Evolutionary conservation across 2,888 invertebrate species (phyloP).

Genomic region (Aphodius sticticus): DNA sequence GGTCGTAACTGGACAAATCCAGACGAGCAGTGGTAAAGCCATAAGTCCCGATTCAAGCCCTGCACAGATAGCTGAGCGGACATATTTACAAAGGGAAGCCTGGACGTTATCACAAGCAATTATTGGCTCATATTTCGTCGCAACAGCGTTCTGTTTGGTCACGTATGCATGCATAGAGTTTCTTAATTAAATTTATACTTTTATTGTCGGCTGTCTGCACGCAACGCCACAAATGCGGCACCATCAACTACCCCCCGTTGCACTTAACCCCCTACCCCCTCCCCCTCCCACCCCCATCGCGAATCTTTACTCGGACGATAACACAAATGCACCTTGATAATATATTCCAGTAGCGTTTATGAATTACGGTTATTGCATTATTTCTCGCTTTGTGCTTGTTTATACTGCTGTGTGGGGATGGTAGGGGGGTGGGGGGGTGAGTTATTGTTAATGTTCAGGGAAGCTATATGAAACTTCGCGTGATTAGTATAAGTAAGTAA

Average conservation of each 20-base stretch:
- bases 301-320: conserved; percentile 4
- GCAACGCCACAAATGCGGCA: neutral
- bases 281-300: neutral
- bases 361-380: neutral
- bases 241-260: neutral
- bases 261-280: neutral
- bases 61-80: neutral
- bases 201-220: neutral
- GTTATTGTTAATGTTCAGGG: neutral
- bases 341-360: neutral
- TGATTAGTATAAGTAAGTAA: neutral
- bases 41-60: neutral
- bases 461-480: neutral
- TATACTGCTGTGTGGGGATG: neutral
- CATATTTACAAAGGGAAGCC: neutral
- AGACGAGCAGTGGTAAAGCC: neutral
- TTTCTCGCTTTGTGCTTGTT: conserved; percentile 4
- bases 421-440: neutral
- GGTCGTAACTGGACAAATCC: neutral
- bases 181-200: conserved; percentile 4
- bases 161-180: conserved; percentile 4
- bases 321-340: neutral
- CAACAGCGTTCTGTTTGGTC: neutral
- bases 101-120: neutral
- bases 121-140: neutral